A percentile compares a stretch with the other conserved stretches of the same genome.
Conservation (phyloP, 2,888 invertebrate genomes). For the Conops quadrifasciatus region DNA sequence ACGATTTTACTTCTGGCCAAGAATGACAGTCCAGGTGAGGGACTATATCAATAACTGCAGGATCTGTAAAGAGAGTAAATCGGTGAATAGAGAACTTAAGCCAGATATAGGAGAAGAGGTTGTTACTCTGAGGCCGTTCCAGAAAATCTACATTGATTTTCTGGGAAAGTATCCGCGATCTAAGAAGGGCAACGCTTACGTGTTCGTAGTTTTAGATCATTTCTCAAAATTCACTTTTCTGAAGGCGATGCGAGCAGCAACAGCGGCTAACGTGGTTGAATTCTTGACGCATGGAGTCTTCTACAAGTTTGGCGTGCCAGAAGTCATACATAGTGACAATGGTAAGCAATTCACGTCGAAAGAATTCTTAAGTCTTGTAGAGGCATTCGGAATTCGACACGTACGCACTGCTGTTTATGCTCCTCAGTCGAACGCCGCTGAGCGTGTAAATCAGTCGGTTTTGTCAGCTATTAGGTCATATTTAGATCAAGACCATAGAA, state of each 20-base stretch:
- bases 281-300: conserved; percentile 39
- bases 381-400: conserved; percentile 26
- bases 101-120: no score
- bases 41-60: no score
- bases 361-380: conserved; percentile 3
- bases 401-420: conserved; percentile 19
- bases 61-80: no score
- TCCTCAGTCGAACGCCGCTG: conserved; percentile 22
- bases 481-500: no score
- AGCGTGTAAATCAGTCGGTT: no score
- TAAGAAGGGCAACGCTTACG: conserved; percentile 2
- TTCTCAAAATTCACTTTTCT: conserved; percentile 21
- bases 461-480: no score
- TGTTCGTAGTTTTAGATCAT: not conserved
- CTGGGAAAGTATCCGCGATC: not conserved
- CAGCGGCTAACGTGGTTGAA: conserved; percentile 12
- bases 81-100: no score
- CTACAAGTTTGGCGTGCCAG: conserved; percentile 46
- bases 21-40: no score
- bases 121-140: no score
- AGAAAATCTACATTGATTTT: no score
- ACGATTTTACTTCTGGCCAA: no score
- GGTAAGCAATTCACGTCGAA: conserved; percentile 14
- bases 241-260: conserved; percentile 19
- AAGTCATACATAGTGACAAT: conserved; percentile 32